phyloP scores from a whole-genome alignment of 2,113 vertebrate genomes.

The Jacana jacana region DNA sequence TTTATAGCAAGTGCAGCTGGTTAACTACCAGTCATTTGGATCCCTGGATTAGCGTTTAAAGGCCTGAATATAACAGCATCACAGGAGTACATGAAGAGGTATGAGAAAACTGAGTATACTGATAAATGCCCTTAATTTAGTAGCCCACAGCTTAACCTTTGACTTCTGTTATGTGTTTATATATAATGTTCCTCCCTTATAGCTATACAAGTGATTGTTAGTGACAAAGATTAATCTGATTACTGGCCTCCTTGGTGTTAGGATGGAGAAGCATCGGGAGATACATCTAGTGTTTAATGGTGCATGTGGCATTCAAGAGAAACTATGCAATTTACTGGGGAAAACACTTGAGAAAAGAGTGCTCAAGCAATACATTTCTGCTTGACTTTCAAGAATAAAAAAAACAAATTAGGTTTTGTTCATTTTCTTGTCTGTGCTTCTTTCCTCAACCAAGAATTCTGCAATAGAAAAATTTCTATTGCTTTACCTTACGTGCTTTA shows the following conservation, averaged over 20 bases:
- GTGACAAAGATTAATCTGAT: constrained; percentile 39
- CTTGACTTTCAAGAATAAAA: not conserved
- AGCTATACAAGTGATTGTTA: not conserved
- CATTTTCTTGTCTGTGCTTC: not conserved
- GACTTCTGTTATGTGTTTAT: not conserved
- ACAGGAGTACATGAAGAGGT: not conserved
- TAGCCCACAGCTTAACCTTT: not conserved
- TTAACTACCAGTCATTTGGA: not conserved
- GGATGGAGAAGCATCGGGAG: not conserved
- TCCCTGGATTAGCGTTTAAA: not conserved
- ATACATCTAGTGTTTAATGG: not conserved
- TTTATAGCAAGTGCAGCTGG: not conserved
- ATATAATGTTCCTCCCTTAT: not conserved
- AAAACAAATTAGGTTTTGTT: not conserved
- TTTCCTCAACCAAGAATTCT: not conserved
- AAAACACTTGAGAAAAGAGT: not conserved
- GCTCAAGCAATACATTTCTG: not conserved
- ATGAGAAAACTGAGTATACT: not conserved
- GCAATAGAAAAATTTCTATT: not conserved
- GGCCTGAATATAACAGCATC: not conserved
- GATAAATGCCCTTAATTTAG: not conserved
- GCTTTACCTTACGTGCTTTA: not conserved
- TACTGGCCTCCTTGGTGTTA: not conserved
- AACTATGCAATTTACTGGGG: constrained; percentile 19
- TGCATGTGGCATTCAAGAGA: not conserved